Base-by-base conservation (phyloP, 37 sponge, comb jelly and placozoan genomes). In the Spongia lamella region DNA sequence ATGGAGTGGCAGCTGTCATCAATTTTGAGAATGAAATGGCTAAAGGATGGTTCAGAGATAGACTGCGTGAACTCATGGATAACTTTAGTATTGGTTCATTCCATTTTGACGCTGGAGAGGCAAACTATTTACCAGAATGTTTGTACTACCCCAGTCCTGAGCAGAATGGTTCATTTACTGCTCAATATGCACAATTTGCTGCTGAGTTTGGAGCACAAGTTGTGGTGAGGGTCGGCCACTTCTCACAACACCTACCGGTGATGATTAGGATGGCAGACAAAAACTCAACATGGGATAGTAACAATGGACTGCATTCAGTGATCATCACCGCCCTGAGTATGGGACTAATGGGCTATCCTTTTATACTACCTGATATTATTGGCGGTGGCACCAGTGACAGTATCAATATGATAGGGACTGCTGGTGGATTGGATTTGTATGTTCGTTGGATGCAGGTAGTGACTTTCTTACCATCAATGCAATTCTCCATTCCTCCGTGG, bases 401-500 rank as follows among this genome's bases (percentile, higher is more conserved):
- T 1, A 21, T 20, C 35, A 60, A 26, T 3, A 9, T 3, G 0
- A 35, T 27, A 25, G 64, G 36, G 22, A 49, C 53, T 36, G 1
- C n/a, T 24, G 68, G 21, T n/a, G 58, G 56, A 13, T 3, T 25
- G 27, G 89, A 90, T 34, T 59, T 94, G 55, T 94, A 79, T 72
- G 34, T 88, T 11, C 79, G 96, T 0, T 94, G 96, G 96, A 43
- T 83, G 54, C 92, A 91, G 39, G 62, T 89, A 26, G 64, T 63
- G 21, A 60, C 86, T 51, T 90, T 91, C 69, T 62, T 94, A 13
- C 96, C 96, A 26, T 77, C 78, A 1, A 88, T 90, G 92, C 89
- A 94, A 50, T 91, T 94, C 38, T 91, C 96, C 2, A 58, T 60
- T 9, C 57, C 79, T 24, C 96, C 96, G 30, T 94, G 85, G 83